Conservation (phyloP, 2,797 vertebrate species). For the Sphaeramia orbicularis region DNA sequence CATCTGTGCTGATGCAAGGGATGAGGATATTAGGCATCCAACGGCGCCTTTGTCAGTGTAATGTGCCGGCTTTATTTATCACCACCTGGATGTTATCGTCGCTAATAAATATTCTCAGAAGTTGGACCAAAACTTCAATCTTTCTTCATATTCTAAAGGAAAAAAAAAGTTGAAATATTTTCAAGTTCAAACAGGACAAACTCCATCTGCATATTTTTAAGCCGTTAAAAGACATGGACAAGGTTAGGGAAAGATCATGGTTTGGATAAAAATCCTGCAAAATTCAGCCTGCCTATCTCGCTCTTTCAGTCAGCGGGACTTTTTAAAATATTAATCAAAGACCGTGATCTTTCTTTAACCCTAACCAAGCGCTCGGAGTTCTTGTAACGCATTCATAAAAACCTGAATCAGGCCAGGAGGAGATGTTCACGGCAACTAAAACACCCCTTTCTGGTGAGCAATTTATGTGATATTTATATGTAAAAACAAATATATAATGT, state of each 20-base stretch:
- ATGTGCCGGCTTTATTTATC: conserved; percentile 4
- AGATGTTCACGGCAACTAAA: background rate
- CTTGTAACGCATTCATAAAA: background rate
- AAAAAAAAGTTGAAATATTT: no score
- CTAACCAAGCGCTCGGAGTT: conserved; percentile 6
- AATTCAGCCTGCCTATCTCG: background rate
- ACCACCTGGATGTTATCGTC: conserved; percentile 14
- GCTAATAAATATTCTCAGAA: conserved; percentile 23
- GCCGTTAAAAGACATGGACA: conserved; percentile 9
- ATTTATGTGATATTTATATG: background rate
- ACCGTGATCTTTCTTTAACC: background rate
- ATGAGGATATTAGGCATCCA: conserved; percentile 23
- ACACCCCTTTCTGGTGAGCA: background rate
- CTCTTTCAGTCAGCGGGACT: conserved; percentile 1
- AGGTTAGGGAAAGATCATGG: background rate
- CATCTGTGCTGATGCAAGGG: conserved; percentile 34
- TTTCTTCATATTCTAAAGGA: no score
- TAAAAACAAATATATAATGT: no score
- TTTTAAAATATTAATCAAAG: conserved; percentile 8
- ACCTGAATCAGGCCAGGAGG: background rate
- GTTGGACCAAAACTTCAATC: background rate
- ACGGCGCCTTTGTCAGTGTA: conserved; percentile 28
- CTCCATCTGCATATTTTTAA: conserved; percentile 3
- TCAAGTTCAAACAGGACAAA: background rate
- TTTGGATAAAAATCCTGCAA: background rate